Evolutionary conservation across 2,888 invertebrate species (phyloP), one percentile per base, ranked within the genome.

Genomic region (Microplitis manilae): DNA sequence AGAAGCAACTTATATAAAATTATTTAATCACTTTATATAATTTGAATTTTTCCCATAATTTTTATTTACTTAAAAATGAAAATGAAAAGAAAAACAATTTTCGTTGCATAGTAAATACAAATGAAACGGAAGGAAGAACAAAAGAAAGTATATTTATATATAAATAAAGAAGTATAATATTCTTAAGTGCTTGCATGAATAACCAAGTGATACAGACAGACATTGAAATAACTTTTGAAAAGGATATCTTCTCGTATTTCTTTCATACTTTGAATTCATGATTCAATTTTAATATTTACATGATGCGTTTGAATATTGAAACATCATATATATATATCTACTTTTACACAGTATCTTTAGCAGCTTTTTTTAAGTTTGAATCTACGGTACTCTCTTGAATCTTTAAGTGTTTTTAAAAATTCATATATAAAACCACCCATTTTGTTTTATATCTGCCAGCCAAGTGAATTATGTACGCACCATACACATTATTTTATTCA

Each of bases 401-500:
- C 4, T 30, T 73, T 6, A 13, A 73, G 73, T 41, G 73, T 65
- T 20, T 17, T 73, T 65, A 40, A 65, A 73, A 65, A 40, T 41
- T 13, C 9, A 41, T 65, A 40, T 40, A 73, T 40, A 73, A 65
- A 73, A 17, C 39, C 68, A n/a, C 38, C 71, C 60, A 77, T 62
- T 68, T 73, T 39, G 68, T 73, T 73, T 77, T 73, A 17, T 62
- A 65, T 76, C 76, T 70, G 73, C 62, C 15, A 62, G n/a, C 50
- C 41, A 17, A 77, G 69, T 77, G 73, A 73, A 77, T 69, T 77
- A 77, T 50, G 50, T 17, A 73, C 77, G 77, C 73, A 77, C 68
- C 67, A 67, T 40, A 71, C 50, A 50, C 70, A 62, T 69, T 50
- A 50, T 50, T 77, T 77, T 77, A 74, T 77, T 74, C 59, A 73